Evolutionary conservation across 2,888 invertebrate species (phyloP).

Genomic region (Coelopa pilipes): DNA sequence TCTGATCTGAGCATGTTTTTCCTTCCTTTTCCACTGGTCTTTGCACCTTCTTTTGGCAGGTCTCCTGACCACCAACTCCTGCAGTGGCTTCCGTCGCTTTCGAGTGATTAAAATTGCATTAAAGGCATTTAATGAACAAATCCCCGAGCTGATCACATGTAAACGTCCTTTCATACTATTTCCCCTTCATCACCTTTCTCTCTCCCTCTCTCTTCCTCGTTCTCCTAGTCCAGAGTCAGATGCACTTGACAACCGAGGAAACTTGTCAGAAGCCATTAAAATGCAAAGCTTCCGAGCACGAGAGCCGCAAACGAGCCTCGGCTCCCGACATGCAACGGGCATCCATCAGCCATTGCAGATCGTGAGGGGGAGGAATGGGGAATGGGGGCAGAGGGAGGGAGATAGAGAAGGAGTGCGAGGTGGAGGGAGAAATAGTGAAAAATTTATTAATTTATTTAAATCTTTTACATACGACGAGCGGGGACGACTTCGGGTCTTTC

Average conservation of each 20-base stretch:
- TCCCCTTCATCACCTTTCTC: too few species aligned
- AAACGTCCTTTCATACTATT: too few species aligned
- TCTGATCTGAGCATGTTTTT: too few species aligned
- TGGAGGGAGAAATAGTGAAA: slow-evolving; percentile 5
- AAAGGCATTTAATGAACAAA: slow-evolving; percentile 17
- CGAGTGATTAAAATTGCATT: slow-evolving; percentile 27
- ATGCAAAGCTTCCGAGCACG: slow-evolving; percentile 1
- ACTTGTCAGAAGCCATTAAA: slow-evolving; percentile 30
- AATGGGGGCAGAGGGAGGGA: not conserved
- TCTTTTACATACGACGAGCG: slow-evolving; percentile 10
- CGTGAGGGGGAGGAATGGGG: not conserved
- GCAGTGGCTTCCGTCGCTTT: not conserved
- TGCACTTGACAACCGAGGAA: slow-evolving; percentile 19
- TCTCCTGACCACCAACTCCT: too few species aligned
- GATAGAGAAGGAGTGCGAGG: too few species aligned
- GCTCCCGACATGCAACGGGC: slow-evolving; percentile 11
- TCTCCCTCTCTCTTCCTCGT: too few species aligned
- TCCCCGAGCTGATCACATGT: not conserved
- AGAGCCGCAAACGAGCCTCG: not conserved
- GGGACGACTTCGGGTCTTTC: not conserved
- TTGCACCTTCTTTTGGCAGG: too few species aligned
- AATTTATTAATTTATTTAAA: slow-evolving; percentile 35
- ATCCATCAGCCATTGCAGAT: slow-evolving; percentile 13
- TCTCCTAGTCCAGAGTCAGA: not conserved
- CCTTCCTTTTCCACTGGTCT: too few species aligned